Evolutionary conservation across 2,888 invertebrate genomes (phyloP).

Genomic region (Drosophila peninsularis): DNA sequence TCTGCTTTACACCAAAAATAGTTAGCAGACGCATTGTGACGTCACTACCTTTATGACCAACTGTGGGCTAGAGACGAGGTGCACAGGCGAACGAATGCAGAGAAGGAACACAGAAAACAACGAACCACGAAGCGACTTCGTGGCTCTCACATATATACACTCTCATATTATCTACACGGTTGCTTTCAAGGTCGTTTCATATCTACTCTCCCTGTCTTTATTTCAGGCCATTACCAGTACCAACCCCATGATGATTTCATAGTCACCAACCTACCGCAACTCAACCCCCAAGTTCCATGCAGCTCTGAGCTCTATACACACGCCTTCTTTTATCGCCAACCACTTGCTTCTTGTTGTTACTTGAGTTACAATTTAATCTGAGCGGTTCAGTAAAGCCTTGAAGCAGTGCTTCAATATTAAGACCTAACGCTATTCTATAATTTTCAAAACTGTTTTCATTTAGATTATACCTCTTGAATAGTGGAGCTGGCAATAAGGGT

Average conservation of each 20-base stretch:
- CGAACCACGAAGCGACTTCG: conserved; percentile 41
- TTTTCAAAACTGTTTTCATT: neutral
- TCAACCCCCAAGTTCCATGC: conserved; percentile 18
- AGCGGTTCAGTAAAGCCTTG: neutral
- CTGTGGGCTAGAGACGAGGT: conserved; percentile 62
- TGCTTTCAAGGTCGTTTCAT: conserved; percentile 69
- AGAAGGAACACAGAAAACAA: conserved; percentile 24
- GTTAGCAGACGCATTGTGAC: conserved; percentile 67
- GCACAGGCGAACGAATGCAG: neutral
- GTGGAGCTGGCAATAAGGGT: too few relatives aligned
- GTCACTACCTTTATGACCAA: conserved; percentile 66
- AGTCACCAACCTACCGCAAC: conserved; percentile 37
- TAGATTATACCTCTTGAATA: neutral
- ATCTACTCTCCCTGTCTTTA: conserved; percentile 10
- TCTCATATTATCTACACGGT: conserved; percentile 32
- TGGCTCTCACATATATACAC: conserved; percentile 57
- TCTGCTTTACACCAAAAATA: conserved; percentile 37
- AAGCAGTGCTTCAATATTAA: neutral
- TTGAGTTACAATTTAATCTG: neutral
- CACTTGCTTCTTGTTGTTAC: neutral
- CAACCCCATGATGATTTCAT: conserved; percentile 71
- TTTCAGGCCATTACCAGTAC: conserved; percentile 7
- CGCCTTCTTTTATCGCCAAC: conserved; percentile 53
- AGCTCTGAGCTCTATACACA: conserved; percentile 18
- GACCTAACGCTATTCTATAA: neutral